Evolutionary conservation across 2,797 vertebrate species (phyloP), one percentile per base, ranked within the genome.

Genomic region (Spinus olivaceus): DNA sequence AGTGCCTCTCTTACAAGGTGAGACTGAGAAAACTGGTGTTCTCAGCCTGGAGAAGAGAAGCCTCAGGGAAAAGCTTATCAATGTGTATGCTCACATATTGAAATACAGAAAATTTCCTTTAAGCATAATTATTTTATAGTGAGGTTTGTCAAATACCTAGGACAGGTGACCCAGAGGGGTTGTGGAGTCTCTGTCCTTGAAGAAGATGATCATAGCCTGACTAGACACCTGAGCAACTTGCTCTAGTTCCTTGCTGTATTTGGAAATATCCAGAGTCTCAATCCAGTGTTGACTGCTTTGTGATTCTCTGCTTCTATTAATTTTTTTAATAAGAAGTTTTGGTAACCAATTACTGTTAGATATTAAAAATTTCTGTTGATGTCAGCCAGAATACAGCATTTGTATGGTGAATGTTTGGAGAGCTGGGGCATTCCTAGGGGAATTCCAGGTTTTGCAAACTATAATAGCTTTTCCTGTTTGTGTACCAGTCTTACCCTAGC

Each of bases 161-260:
- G 46, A 37, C 14, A 47, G 21, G 14, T 70, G 77, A 80, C 16
- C 5, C 7, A n/a, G 44, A 67, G 35, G 66, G 13, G 18, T 28
- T 84, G n/a, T 46, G 18, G 28, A 81, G 41, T 47, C 32, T 76
- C 15, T 53, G 0, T 71, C 44, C 9, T 66, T 76, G 30, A 60
- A 71, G 27, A 37, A 23, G 23, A 7, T 44, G 2, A 11, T 71
- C 5, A 24, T 35, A 53, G 8, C 28, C 44, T 64, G 20, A 46
- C 15, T 76, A 32, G 20, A 32, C 2, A 2, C 8, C 33, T 88
- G 21, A 81, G 19, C 18, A 64, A 32, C 53, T 60, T 87, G 10
- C 3, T 23, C 6, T 64, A 18, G 18, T 63, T 86, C 28, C 25
- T 70, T 0, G 0, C 39, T 65, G 11, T 7, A 8, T 46, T 60